These are phyloP conservation scores for Phalera bucephala DNA, from an alignment of 2,888 invertebrate genomes.

Conservation along the genomic window DNA sequence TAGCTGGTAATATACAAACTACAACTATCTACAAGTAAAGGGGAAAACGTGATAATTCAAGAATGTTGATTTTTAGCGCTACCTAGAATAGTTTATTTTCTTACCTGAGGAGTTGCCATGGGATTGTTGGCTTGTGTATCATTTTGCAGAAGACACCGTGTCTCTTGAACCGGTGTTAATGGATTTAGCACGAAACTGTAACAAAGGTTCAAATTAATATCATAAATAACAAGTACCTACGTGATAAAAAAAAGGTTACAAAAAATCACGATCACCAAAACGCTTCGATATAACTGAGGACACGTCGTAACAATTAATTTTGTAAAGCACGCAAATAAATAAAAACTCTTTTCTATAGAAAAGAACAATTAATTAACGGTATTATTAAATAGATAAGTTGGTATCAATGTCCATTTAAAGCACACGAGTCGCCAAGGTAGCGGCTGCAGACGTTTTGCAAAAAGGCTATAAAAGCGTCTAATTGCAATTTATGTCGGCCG, in stretches of 20 bases:
- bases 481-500: conserved; percentile 37
- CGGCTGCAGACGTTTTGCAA: conserved; percentile 19
- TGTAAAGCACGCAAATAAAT: no score
- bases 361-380: conserved; percentile 28
- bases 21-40: no score
- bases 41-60: no score
- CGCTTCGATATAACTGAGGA: conserved; percentile 1
- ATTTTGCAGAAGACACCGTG: conserved; percentile 94
- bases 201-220: conserved; percentile 42
- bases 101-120: conserved; percentile 88
- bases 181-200: conserved; percentile 95
- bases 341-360: conserved; percentile 7
- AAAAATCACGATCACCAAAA: no score
- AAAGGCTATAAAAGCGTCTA: conserved; percentile 31
- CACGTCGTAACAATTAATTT: conserved; percentile 12
- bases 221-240: no score
- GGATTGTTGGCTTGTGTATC: conserved; percentile 96
- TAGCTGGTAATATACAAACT: no score
- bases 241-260: no score
- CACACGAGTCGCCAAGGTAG: conserved; percentile 12
- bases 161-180: conserved; percentile 95
- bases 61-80: no score
- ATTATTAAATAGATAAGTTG: conserved; percentile 13
- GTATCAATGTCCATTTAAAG: conserved; percentile 19
- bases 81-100: no score